Evolutionary conservation across 2,888 invertebrate species (phyloP), one percentile per base, ranked within the genome.

Genomic region (Rhodophaea formosa): DNA sequence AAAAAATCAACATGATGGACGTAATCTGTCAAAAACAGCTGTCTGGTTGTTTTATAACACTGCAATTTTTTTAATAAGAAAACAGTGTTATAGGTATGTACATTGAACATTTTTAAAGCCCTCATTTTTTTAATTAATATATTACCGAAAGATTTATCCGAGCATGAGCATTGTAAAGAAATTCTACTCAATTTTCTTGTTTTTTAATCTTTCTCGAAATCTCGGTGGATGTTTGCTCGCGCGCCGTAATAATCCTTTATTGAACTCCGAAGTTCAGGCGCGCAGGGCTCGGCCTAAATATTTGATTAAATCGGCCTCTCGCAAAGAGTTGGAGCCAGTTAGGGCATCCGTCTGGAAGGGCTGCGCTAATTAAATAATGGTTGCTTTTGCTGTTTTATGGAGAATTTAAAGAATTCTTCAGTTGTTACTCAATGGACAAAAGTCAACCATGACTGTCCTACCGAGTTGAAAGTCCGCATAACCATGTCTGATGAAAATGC

Each of bases 231-330:
- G 49, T 49, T 49, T 49, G 32, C 32, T 15, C 29, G 29, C 15
- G 32, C 49, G 30, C 12, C 29, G 49, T 15, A 49, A 49, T 49
- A 49, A 32, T 32, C 15, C 32, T 49, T 32, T 46, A 46, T 46
- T 46, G 46, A 17, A 49, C 30, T 7, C 32, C 47, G 14, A n/a
- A 32, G n/a, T 49, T 49, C 8, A 15, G 15, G 14, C 49, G 8
- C 15, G 8, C 7, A 30, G n/a, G 47, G 32, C 49, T 49, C 49
- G 15, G 14, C n/a, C 32, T 49, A 32, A 32, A 49, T 49, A 49
- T 49, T 49, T 49, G 30, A 49, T 49, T 49, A 49, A 32, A 49
- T 32, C 14, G n/a, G 14, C 32, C 32, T 32, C 29, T 49, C 15
- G 29, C n/a, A 15, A 49, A 32, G 49, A 49, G 14, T 49, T 32